Percentiles rank a stretch among this genome's conserved stretches.
Evolutionary conservation across 2,888 invertebrate species (phyloP).

Genomic region (Pseudanteris insignis): DNA sequence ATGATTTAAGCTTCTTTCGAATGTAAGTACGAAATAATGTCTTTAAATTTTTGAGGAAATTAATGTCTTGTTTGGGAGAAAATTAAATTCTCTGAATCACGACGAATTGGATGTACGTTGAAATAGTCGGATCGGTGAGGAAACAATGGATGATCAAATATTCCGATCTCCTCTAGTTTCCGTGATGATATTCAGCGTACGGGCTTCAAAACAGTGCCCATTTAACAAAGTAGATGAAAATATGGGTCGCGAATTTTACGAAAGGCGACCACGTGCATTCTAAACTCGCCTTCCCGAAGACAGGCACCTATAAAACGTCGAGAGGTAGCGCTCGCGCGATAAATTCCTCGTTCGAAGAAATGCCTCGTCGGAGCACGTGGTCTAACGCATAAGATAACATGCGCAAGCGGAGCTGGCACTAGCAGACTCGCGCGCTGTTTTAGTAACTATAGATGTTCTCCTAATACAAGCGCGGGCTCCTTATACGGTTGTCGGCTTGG

Average conservation of each 20-base stretch:
- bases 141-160: no score
- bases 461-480: conserved; percentile 65
- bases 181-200: conserved; percentile 4
- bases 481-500: conserved; percentile 63
- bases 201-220: conserved; percentile 12
- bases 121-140: background rate
- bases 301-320: conserved; percentile 47
- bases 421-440: conserved; percentile 5
- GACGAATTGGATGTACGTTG: no score
- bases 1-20: no score
- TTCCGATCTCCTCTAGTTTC: no score
- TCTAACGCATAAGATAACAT: conserved; percentile 52
- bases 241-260: conserved; percentile 48
- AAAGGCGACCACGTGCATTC: conserved; percentile 65
- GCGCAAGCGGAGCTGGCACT: conserved; percentile 36
- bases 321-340: conserved; percentile 21
- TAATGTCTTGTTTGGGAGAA: background rate
- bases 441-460: conserved; percentile 43
- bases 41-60: conserved; percentile 39
- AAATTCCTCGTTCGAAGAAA: conserved; percentile 20
- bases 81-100: background rate
- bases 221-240: conserved; percentile 44
- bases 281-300: conserved; percentile 57
- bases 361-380: conserved; percentile 61
- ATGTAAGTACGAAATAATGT: no score